These are phyloP conservation scores for Melanotaenia nigrans DNA, from an alignment of 2,797 vertebrate genomes.

Conservation along the genomic window DNA sequence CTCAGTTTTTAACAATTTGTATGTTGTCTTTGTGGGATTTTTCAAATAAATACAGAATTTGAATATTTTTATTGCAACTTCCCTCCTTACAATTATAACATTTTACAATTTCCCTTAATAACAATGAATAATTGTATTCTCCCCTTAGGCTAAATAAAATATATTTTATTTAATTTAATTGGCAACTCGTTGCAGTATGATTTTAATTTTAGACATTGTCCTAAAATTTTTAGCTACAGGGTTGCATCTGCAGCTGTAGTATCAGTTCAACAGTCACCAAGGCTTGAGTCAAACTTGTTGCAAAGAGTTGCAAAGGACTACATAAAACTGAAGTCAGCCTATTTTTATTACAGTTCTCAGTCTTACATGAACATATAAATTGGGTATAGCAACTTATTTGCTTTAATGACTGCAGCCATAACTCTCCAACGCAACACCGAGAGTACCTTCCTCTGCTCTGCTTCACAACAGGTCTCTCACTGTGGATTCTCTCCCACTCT, in stretches of 20 bases:
- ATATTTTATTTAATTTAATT: too few species aligned
- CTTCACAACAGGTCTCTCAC: constrained; percentile 11
- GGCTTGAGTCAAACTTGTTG: neutral
- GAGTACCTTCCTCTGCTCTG: constrained; percentile 6
- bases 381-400: neutral
- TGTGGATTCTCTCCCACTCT: constrained; percentile 22
- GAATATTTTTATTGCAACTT: too few species aligned
- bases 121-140: too few species aligned
- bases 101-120: too few species aligned
- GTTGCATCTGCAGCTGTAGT: neutral
- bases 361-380: neutral
- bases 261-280: neutral
- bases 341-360: neutral
- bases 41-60: too few species aligned
- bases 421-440: constrained; percentile 10
- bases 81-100: too few species aligned
- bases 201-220: too few species aligned
- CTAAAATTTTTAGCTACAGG: too few species aligned
- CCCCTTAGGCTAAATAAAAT: too few species aligned
- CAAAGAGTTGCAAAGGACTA: neutral
- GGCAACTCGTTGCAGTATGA: too few species aligned
- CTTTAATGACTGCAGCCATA: constrained; percentile 2
- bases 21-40: too few species aligned
- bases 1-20: too few species aligned
- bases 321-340: neutral